Evolutionary conservation across 1,140 invertebrate species (phyloP), one percentile per base, ranked within the genome.

Genomic region (silkworm (Bombyx mori)): DNA sequence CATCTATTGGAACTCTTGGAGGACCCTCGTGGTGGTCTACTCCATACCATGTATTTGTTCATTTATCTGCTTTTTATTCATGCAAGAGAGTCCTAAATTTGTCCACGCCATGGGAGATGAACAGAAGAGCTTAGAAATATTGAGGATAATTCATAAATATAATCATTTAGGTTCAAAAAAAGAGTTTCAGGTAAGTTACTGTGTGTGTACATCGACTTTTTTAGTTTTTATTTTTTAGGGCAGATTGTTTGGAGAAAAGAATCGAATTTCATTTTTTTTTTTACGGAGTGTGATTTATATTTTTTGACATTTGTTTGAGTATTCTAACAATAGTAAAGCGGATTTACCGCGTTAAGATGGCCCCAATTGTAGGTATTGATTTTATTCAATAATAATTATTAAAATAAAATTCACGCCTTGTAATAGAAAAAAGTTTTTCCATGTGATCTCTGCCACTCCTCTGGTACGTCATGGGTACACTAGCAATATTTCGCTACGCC

Each of bases 1-100:
- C 8, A 83, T 83, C 57, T 69, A 71, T 54, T 81, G 77, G 77
- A 83, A 79, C 59, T 78, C 80, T 1, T 83, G 80, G 79, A 63
- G 80, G 5, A 77, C 74, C 0, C 48, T 80, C 3, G 35, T 79
- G 8, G 44, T 79, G n/a, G 60, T 79, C 5, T 82, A 76, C 62
- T 76, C 71, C 1, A 1, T 57, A 1, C 80, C 80, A 1, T 68
- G 70, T 56, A 7, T 81, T 0, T 22, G 79, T 18, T 61, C 65
- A 2, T 63, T 62, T 0, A 2, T 68, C 0, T 71, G 69, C 58
- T 12, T 80, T 35, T 65, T 49, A 9, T 72, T 71, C 48, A 72
- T 82, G 68, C 59, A 69, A 51, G 80, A 83, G 57, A 83, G 80
- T 45, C 80, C 80, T 6, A 83, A 83, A 54, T 83, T 73, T 52